Evolutionary conservation across 2,797 vertebrate species (phyloP).

Genomic region (Zalophus californianus): DNA sequence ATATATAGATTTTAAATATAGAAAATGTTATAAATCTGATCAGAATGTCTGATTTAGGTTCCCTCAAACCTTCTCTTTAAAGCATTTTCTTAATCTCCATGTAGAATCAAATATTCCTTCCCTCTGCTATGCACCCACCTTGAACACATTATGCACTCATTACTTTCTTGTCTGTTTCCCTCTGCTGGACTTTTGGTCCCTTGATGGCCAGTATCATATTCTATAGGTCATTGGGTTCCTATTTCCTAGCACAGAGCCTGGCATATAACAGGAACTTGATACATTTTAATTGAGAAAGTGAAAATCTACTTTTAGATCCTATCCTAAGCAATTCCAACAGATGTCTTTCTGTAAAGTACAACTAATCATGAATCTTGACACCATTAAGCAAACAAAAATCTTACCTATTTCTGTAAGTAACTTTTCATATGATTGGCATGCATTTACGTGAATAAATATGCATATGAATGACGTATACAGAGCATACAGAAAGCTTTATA

Average conservation of each 20-base stretch:
- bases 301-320: slow-evolving; percentile 17
- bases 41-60: not conserved
- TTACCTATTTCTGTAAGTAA: not conserved
- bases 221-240: not conserved
- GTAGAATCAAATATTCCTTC: not conserved
- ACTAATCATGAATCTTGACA: not conserved
- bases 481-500: not conserved
- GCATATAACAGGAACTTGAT: not conserved
- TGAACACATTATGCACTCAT: not conserved
- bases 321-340: not conserved
- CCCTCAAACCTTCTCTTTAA: not conserved
- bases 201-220: not conserved
- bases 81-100: slow-evolving; percentile 20
- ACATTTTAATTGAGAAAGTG: slow-evolving; percentile 34
- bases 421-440: not conserved
- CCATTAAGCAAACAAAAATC: not conserved
- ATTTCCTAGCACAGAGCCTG: slow-evolving; percentile 2
- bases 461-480: not conserved
- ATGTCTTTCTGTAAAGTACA: not conserved
- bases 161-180: slow-evolving; percentile 29
- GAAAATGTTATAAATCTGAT: slow-evolving; percentile 21
- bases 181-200: not conserved
- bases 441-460: not conserved
- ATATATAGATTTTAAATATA: not conserved
- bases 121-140: not conserved